Conservation (phyloP, 2,888 invertebrate species). For the Blera fallax region DNA sequence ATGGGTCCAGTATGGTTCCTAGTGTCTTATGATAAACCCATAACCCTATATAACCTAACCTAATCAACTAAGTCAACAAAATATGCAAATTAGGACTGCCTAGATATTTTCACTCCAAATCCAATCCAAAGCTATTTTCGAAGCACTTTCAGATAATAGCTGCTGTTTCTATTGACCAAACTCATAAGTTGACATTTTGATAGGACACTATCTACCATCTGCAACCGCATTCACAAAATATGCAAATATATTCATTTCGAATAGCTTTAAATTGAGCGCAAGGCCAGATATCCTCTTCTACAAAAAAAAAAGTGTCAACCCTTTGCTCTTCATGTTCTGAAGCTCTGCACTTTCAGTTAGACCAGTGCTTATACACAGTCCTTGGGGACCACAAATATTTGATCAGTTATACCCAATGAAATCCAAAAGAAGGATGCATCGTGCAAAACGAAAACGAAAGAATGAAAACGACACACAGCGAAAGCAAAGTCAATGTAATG, state of each 20-base stretch:
- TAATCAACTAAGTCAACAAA: too few relatives aligned
- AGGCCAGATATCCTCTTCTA: constrained; percentile 35
- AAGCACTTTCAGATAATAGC: background rate
- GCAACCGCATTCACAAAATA: constrained; percentile 60
- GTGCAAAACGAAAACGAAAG: constrained; percentile 27
- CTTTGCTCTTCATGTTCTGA: constrained; percentile 12
- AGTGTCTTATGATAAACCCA: too few relatives aligned
- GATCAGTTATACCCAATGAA: constrained; percentile 62
- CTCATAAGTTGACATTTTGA: constrained; percentile 47
- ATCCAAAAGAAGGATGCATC: constrained; percentile 33
- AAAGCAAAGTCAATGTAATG: constrained; percentile 41
- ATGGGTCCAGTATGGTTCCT: too few relatives aligned
- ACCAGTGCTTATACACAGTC: constrained; percentile 41
- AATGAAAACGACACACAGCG: constrained; percentile 19
- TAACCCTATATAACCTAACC: too few relatives aligned
- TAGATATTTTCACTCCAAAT: background rate
- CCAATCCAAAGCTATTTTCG: background rate
- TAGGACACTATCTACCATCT: constrained; percentile 17
- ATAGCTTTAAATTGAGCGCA: constrained; percentile 64
- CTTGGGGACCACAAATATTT: constrained; percentile 68
- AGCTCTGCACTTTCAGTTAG: constrained; percentile 8
- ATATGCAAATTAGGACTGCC: too few relatives aligned
- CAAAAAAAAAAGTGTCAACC: constrained; percentile 27
- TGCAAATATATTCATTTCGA: constrained; percentile 70
- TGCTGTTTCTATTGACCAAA: constrained; percentile 30